A percentile compares a stretch with the other conserved stretches of the same genome.
Conservation (phyloP, 2,888 invertebrate species). For the Chaitophorus viminalis region DNA sequence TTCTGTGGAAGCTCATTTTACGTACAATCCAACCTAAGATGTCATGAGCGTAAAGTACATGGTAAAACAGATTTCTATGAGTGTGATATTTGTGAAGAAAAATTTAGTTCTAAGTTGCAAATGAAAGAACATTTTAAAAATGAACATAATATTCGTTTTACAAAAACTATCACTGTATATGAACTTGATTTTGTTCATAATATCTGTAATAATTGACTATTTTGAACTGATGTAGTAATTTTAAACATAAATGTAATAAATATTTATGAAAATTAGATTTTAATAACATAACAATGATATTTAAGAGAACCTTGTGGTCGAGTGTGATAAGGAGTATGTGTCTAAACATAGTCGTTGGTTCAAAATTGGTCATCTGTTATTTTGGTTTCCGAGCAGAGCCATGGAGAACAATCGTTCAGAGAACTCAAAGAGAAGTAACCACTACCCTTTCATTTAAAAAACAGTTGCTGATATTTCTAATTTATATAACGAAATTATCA, state of each 20-base stretch:
- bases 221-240: neutral
- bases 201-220: neutral
- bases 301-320: too few species aligned
- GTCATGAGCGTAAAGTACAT: constrained; percentile 42
- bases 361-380: too few species aligned
- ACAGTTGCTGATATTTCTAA: too few species aligned
- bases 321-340: too few species aligned
- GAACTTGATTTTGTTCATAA: neutral
- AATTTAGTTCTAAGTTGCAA: constrained; percentile 28
- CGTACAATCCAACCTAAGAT: constrained; percentile 7
- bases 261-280: neutral
- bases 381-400: too few species aligned
- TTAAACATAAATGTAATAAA: neutral
- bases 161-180: constrained; percentile 16
- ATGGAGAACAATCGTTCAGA: too few species aligned
- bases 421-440: too few species aligned
- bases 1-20: constrained; percentile 41
- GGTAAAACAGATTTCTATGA: constrained; percentile 23
- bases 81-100: constrained; percentile 26
- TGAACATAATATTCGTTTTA: constrained; percentile 13
- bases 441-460: too few species aligned
- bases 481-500: too few species aligned
- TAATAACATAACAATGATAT: neutral
- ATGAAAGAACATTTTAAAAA: constrained; percentile 40
- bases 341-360: too few species aligned